Base-by-base conservation (phyloP, 2,888 invertebrate genomes). In the Euphydryas editha region DNA sequence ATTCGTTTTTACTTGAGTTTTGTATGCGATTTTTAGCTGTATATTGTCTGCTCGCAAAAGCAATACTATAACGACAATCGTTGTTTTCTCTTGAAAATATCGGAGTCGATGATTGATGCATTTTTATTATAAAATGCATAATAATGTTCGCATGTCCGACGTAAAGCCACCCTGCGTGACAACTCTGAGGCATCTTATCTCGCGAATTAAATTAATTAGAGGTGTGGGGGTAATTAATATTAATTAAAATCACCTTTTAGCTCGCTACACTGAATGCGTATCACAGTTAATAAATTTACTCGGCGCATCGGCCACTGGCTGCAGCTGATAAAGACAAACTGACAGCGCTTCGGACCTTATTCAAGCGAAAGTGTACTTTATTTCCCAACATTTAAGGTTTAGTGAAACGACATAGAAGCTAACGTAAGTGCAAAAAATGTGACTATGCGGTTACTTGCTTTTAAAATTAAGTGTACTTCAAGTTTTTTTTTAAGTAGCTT, bases 181-280 rank as follows among this genome's bases (percentile, higher is more conserved):
- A 81, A 76, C 75, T 82, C 77, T 79, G 80, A 82, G 65, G 72
- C 75, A 75, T 71, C 80, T 84, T 91, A 91, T 90, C 90, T 88
- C 77, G 82, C 83, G 85, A 87, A 88, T 89, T 88, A 91, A 88
- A 88, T 88, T 92, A 90, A 91, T 91, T 90, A 91, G 86, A 90
- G 90, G 90, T 91, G 92, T 90, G 90, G 88, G 84, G 81, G 87
- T 91, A 90, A 92, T 92, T 91, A 91, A 92, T 92, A 91, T 92
- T 90, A 91, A 91, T 92, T 92, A 89, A 88, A 89, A 88, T 88
- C 90, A 87, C 88, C 89, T 91, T 90, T 90, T 86, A 90, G 87
- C 82, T 84, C 81, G 87, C 86, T 86, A 90, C 90, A 90, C 85
- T 86, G 87, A 90, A 89, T 85, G 88, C 90, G 90, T 92, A 92